A percentile compares a stretch with the other conserved stretches of the same genome.
phyloP scores from a whole-genome alignment of 2,888 invertebrate species.

The Diarsia brunnea region DNA sequence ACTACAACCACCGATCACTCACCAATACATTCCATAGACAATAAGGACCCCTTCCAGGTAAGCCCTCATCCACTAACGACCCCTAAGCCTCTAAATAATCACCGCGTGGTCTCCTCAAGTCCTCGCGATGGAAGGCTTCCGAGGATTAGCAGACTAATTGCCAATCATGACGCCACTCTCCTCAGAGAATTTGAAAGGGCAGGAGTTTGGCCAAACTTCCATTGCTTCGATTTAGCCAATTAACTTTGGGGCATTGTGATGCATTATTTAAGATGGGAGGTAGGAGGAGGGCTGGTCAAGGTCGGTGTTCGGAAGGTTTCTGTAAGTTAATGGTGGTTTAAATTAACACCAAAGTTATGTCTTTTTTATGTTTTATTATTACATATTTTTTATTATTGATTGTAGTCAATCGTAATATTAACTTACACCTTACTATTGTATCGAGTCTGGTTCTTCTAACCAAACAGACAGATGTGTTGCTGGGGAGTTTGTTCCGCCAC shows the following conservation, averaged over 20 bases:
- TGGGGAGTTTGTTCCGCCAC: no score
- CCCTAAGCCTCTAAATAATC: constrained; percentile 51
- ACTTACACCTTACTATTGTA: no score
- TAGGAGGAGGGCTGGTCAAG: not conserved
- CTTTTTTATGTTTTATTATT: no score
- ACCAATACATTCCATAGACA: not conserved
- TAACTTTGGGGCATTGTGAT: constrained; percentile 55
- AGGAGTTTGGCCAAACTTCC: constrained; percentile 42
- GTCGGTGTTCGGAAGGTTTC: not conserved
- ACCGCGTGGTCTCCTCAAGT: constrained; percentile 37
- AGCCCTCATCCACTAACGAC: constrained; percentile 42
- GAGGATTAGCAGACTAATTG: constrained; percentile 64
- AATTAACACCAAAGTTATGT: no score
- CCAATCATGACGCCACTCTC: constrained; percentile 56
- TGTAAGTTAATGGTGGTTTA: no score
- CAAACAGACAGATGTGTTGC: no score
- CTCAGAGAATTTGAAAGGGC: constrained; percentile 49
- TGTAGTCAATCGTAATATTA: no score
- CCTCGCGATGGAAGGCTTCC: constrained; percentile 42
- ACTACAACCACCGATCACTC: not conserved
- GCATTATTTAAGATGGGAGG: constrained; percentile 54
- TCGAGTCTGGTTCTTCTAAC: no score
- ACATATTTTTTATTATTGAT: no score
- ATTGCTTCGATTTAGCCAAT: constrained; percentile 53
- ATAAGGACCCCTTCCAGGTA: constrained; percentile 32